These are phyloP conservation scores for Geothlypis trichas DNA, from an alignment of 2,113 vertebrate species.

Conservation along the genomic window DNA sequence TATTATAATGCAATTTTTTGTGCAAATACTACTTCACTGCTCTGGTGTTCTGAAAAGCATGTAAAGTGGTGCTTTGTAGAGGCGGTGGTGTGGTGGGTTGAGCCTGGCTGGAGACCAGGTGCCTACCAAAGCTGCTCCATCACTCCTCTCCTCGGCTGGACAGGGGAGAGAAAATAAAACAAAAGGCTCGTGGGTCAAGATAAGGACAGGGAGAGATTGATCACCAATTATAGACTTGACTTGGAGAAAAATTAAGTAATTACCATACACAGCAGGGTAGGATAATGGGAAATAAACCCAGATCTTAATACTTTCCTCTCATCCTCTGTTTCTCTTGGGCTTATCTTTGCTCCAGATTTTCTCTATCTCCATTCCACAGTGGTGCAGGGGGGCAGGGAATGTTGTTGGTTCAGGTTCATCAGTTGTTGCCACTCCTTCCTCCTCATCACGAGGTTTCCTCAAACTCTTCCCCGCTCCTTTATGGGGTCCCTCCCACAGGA, in stretches of 20 bases:
- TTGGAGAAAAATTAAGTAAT: neutral
- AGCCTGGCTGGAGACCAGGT: neutral
- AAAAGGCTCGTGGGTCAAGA: neutral
- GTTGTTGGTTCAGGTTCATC: neutral
- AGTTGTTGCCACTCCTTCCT: neutral
- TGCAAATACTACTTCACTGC: constrained; percentile 69
- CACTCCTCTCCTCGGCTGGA: neutral
- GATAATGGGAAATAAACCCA: neutral
- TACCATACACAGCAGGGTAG: neutral
- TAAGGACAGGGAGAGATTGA: neutral
- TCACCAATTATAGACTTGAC: neutral
- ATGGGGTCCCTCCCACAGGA: neutral
- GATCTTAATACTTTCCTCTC: neutral
- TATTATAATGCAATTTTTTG: constrained; percentile 54
- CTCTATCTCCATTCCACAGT: neutral
- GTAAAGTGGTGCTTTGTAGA: constrained; percentile 61
- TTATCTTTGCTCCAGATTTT: neutral
- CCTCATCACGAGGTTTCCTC: neutral
- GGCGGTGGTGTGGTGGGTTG: neutral
- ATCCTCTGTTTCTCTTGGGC: neutral
- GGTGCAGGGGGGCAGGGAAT: neutral
- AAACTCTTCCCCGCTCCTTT: neutral
- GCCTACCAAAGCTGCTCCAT: neutral
- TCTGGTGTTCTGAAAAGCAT: constrained; percentile 41
- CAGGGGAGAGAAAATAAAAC: neutral